Base-by-base conservation (phyloP, 2,113 vertebrate genomes). In the Myiopsitta monachus region DNA sequence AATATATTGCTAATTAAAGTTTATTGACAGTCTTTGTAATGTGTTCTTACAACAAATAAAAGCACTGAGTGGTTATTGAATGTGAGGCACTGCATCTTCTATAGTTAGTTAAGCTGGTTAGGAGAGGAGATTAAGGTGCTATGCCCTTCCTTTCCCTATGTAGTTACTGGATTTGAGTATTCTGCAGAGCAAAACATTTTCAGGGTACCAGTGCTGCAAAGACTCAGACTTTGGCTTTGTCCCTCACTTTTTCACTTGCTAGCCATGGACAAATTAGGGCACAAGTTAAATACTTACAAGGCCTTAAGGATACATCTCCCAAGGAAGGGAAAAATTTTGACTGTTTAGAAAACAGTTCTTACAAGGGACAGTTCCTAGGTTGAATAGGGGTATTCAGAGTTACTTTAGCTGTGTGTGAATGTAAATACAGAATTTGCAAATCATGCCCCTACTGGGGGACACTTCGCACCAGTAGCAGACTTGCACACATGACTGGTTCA, bases 1-100 rank as follows among this genome's bases (percentile, higher is more conserved):
- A 96, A 97, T 96, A 95, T 95, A 92, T 95, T 97, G 84, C 95
- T 97, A 97, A 97, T 97, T 96, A 97, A 96, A 96, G 96, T 98
- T 97, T 97, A 98, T 98, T 97, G 97, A 95, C 95, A 95, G 88
- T 94, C 89, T 97, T 96, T 96, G 95, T 97, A 96, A 97, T 97
- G 95, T 3, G 18, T 97, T 97, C 96, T 97, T 96, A 93, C 95
- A 96, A 96, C 85, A 90, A 78, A 88, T 94, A 87, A 89, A 91
- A 97, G 91, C 93, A 92, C 94, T 72, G 95, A 96, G 95, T 75
- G 86, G 95, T 97, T 98, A 95, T 95, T 97, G 97, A 96, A 96
- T 95, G 68, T 1, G 0, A 83, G 59, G 36, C 77, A 41, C 75
- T 95, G 93, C 82, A 36, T 92, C 83, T 88, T 63, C 76, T 64